Evolutionary conservation across 2,797 vertebrate species (phyloP).

Genomic region (Urocyon cinereoargenteus): DNA sequence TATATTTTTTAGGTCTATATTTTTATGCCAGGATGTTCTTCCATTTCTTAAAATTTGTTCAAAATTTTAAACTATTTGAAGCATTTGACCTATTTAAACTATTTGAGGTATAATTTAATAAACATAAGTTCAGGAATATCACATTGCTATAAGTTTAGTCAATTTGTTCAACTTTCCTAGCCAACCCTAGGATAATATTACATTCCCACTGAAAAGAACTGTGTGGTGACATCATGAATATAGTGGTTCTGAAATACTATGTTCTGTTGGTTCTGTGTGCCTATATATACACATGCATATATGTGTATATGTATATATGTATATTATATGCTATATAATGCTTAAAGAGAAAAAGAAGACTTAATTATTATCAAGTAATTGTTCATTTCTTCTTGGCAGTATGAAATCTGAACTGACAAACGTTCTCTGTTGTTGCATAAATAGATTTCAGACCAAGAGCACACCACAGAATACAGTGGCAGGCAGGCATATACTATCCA

Average conservation of each 20-base stretch:
- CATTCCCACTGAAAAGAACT: background rate
- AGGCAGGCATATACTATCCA: background rate
- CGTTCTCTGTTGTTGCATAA: background rate
- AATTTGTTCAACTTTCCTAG: background rate
- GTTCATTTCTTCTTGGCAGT: background rate
- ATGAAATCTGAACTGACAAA: background rate
- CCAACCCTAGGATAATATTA: background rate
- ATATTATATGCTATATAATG: background rate
- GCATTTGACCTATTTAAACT: background rate
- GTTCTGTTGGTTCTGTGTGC: background rate
- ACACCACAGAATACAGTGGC: background rate
- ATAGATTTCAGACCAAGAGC: background rate
- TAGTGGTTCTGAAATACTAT: background rate
- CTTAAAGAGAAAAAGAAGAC: background rate
- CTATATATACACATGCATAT: background rate
- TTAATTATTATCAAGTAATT: background rate
- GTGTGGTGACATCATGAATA: background rate
- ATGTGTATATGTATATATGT: too few relatives aligned
- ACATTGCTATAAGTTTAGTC: background rate
- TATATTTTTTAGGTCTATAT: background rate
- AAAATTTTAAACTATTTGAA: background rate
- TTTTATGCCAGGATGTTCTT: background rate
- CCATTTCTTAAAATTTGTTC: background rate
- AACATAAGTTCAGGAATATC: background rate
- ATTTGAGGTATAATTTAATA: background rate